A percentile compares a stretch with the other conserved stretches of the same genome.
phyloP scores from a whole-genome alignment of 64 coral and sea anemone species.

The Orbicella faveolata region DNA sequence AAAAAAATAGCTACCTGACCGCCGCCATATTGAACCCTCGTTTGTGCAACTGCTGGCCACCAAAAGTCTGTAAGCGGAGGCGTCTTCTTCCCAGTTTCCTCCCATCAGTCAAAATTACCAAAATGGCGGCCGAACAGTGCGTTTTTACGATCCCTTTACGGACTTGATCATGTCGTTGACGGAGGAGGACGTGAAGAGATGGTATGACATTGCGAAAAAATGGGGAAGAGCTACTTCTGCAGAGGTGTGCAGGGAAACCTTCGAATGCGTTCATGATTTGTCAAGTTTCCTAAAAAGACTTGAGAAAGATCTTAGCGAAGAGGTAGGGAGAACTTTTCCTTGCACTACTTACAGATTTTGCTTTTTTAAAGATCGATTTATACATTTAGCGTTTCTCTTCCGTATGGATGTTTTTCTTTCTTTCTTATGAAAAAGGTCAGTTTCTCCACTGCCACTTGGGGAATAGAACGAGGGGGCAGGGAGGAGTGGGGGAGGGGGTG shows the following conservation, averaged over 20 bases:
- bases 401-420: no score
- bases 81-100: neutral
- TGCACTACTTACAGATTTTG: neutral
- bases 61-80: neutral
- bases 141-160: no score
- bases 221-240: neutral
- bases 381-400: neutral
- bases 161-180: neutral
- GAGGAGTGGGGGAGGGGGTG: neutral
- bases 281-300: conserved; percentile 38
- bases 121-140: neutral
- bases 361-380: no score
- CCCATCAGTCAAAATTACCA: neutral
- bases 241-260: conserved; percentile 9
- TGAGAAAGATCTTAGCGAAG: conserved; percentile 14
- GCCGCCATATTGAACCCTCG: conserved; percentile 38
- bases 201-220: conserved; percentile 49
- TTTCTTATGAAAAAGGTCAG: no score
- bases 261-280: conserved; percentile 30
- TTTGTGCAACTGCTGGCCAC: neutral
- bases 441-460: no score
- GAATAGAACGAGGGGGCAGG: neutral
- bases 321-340: neutral
- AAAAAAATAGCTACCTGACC: neutral
- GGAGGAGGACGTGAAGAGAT: conserved; percentile 62